Evolutionary conservation across 2,888 invertebrate species (phyloP).

Genomic region (Nesidiocoris tenuis): DNA sequence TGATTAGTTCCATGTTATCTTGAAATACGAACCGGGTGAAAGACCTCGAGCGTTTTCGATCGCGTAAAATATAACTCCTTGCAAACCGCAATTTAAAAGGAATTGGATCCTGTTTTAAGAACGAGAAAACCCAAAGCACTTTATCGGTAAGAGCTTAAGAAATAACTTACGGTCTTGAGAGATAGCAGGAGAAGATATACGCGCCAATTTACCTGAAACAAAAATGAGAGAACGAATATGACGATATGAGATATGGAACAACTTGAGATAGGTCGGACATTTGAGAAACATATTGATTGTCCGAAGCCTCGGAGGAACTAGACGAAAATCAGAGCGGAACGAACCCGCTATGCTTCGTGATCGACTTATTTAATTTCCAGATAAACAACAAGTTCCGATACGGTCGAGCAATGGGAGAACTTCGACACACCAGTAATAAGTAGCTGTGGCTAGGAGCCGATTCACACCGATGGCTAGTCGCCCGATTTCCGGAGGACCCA

Average conservation of each 20-base stretch:
- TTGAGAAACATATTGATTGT: constrained; percentile 18
- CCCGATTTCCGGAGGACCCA: too few species aligned
- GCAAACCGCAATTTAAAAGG: neutral
- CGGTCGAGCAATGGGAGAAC: neutral
- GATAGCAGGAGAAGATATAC: neutral
- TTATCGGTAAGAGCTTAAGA: neutral
- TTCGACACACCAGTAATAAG: neutral
- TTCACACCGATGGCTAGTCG: too few species aligned
- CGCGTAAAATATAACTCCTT: too few species aligned
- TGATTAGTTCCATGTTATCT: too few species aligned
- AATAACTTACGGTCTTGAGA: neutral
- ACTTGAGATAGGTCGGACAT: constrained; percentile 22
- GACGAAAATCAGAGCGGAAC: constrained; percentile 35
- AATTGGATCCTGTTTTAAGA: neutral
- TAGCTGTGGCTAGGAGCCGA: too few species aligned
- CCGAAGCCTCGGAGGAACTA: constrained; percentile 7
- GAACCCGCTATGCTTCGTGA: constrained; percentile 27
- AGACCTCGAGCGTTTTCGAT: too few species aligned
- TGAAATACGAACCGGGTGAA: too few species aligned
- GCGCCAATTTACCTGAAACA: constrained; percentile 9
- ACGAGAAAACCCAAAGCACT: neutral
- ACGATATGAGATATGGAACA: neutral
- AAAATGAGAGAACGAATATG: neutral
- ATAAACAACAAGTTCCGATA: constrained; percentile 32
- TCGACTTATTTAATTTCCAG: constrained; percentile 30